Percentiles rank a stretch among this genome's conserved stretches.
Evolutionary conservation across 2,113 vertebrate genomes (phyloP).

Genomic region (Stigmatopora nigra): DNA sequence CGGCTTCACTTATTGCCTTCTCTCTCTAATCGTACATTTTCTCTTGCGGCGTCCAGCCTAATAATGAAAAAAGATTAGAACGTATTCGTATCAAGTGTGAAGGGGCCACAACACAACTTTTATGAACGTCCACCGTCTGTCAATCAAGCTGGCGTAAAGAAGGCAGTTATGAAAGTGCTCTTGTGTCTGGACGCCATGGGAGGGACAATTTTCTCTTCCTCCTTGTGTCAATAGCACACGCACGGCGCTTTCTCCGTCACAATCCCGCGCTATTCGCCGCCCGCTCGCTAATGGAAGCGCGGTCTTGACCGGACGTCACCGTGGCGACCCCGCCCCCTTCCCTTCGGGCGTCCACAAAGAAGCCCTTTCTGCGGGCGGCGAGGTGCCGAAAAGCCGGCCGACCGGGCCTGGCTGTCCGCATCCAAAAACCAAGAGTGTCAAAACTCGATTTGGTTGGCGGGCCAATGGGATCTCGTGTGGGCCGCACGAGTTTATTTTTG

Average conservation of each 20-base stretch:
- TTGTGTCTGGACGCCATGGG: conserved; percentile 50
- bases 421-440: conserved; percentile 50
- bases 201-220: conserved; percentile 54
- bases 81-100: conserved; percentile 16
- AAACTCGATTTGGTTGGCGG: background rate
- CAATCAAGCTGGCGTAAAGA: conserved; percentile 42
- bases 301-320: conserved; percentile 60
- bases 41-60: too few species aligned
- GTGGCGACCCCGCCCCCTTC: conserved; percentile 22
- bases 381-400: conserved; percentile 71
- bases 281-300: conserved; percentile 62
- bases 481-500: too few species aligned
- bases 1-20: too few species aligned
- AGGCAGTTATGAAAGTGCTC: conserved; percentile 48
- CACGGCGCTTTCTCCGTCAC: conserved; percentile 65
- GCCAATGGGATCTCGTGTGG: too few species aligned
- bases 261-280: conserved; percentile 68
- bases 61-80: too few species aligned
- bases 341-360: conserved; percentile 57
- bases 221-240: conserved; percentile 66
- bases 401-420: conserved; percentile 57
- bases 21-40: too few species aligned
- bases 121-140: conserved; percentile 44
- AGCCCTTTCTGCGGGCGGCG: conserved; percentile 60
- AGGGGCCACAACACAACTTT: background rate